Conservation (phyloP, 2,888 invertebrate genomes). For the Leptinotarsa tumamoca region DNA sequence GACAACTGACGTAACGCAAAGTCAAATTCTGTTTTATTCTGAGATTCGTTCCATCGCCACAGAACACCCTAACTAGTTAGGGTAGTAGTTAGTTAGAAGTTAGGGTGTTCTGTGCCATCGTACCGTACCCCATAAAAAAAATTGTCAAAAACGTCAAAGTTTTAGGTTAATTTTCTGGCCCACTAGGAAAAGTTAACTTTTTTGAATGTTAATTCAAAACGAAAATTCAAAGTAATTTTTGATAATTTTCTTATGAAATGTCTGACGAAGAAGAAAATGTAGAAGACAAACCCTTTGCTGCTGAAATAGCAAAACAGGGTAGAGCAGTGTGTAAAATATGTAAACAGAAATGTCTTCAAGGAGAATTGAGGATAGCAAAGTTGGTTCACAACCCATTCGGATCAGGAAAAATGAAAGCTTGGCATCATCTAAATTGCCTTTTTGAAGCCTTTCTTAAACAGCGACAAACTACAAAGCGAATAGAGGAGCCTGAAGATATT, state of each 20-base stretch:
- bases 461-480: constrained; percentile 83
- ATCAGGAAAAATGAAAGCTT: constrained; percentile 82
- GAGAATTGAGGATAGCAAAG: constrained; percentile 82
- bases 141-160: not conserved
- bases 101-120: no score
- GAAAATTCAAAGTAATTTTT: not conserved
- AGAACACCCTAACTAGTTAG: no score
- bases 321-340: constrained; percentile 89
- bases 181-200: not conserved
- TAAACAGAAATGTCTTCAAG: constrained; percentile 81
- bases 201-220: not conserved
- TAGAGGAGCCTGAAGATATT: constrained; percentile 82
- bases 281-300: constrained; percentile 73
- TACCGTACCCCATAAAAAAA: not conserved
- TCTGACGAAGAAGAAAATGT: constrained; percentile 59
- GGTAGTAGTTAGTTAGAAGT: no score
- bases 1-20: no score
- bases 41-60: no score
- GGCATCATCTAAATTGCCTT: constrained; percentile 85
- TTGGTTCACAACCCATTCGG: constrained; percentile 82
- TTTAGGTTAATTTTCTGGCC: not conserved
- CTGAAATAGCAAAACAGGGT: constrained; percentile 85
- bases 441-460: constrained; percentile 85
- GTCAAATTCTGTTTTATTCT: no score
- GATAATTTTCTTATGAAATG: constrained; percentile 50